Evolutionary conservation across 2,113 vertebrate genomes (phyloP).

Genomic region (Polypterus bichir): DNA sequence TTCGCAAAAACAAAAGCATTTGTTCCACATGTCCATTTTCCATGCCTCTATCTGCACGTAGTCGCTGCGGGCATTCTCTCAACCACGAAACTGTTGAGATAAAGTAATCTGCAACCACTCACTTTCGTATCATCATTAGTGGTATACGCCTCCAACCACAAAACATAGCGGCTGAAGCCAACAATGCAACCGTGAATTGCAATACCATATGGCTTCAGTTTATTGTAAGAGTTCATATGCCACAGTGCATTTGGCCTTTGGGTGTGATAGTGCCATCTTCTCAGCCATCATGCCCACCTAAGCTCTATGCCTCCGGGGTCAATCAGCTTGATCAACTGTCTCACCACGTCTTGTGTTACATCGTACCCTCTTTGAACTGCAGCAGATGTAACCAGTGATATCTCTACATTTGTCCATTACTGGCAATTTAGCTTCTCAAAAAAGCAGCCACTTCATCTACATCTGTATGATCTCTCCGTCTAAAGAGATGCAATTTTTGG

Average conservation of each 20-base stretch:
- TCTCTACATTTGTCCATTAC: too few relatives aligned
- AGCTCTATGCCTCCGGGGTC: background rate
- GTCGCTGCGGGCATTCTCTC: slow-evolving; percentile 11
- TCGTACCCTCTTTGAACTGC: too few relatives aligned
- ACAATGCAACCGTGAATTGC: slow-evolving; percentile 15
- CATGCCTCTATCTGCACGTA: too few relatives aligned
- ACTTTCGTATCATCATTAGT: slow-evolving; percentile 16
- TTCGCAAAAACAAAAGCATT: too few relatives aligned
- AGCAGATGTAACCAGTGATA: too few relatives aligned
- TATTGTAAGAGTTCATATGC: slow-evolving; percentile 14
- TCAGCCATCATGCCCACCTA: slow-evolving; percentile 12
- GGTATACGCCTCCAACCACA: slow-evolving; percentile 19
- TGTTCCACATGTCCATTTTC: too few relatives aligned
- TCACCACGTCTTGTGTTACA: too few relatives aligned
- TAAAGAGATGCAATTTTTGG: too few relatives aligned
- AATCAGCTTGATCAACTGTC: too few relatives aligned
- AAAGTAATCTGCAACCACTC: slow-evolving; percentile 13
- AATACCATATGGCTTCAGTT: slow-evolving; percentile 15
- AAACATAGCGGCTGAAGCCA: slow-evolving; percentile 14
- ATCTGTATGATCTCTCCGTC: too few relatives aligned
- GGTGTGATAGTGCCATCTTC: slow-evolving; percentile 4
- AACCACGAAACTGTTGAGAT: slow-evolving; percentile 16
- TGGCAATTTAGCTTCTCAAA: too few relatives aligned
- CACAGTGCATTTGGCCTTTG: slow-evolving; percentile 13
- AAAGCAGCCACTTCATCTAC: too few relatives aligned